phyloP scores from a whole-genome alignment of 2,113 vertebrate genomes.

The Prinia subflava region DNA sequence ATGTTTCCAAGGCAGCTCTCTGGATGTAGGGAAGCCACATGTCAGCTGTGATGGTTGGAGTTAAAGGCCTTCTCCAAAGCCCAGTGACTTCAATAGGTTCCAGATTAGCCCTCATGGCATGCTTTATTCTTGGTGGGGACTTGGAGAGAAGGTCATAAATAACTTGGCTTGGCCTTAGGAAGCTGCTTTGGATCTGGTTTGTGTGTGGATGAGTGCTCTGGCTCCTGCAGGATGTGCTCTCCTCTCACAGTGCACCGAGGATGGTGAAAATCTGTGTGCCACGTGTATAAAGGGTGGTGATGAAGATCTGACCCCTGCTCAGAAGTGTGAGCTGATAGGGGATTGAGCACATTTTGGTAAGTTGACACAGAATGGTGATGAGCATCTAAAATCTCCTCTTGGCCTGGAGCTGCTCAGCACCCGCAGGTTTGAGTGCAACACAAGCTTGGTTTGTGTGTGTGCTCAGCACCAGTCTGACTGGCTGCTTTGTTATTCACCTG shows the following conservation, averaged over 20 bases:
- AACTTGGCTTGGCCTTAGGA: not conserved
- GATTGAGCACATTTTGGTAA: not conserved
- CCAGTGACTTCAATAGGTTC: not conserved
- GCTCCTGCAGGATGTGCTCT: not conserved
- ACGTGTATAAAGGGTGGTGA: rapidly evolving
- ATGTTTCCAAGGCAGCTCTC: not conserved
- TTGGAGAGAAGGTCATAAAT: not conserved
- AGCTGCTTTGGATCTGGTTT: not conserved
- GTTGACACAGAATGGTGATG: not conserved
- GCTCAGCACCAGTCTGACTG: not conserved
- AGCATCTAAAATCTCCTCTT: not conserved
- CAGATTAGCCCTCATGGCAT: rapidly evolving
- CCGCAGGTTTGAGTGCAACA: not conserved
- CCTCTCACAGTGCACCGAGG: rapidly evolving
- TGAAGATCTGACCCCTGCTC: not conserved
- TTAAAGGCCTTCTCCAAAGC: not conserved
- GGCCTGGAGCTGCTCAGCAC: not conserved
- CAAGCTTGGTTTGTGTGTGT: rapidly evolving
- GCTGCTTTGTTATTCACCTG: not conserved
- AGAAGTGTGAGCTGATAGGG: not conserved
- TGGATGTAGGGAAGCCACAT: not conserved
- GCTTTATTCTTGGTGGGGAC: not conserved
- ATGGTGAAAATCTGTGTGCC: not conserved
- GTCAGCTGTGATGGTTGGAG: not conserved
- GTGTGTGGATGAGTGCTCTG: not conserved